Evolutionary conservation across 2,888 invertebrate genomes (phyloP).

Genomic region (Trachelus stipa): DNA sequence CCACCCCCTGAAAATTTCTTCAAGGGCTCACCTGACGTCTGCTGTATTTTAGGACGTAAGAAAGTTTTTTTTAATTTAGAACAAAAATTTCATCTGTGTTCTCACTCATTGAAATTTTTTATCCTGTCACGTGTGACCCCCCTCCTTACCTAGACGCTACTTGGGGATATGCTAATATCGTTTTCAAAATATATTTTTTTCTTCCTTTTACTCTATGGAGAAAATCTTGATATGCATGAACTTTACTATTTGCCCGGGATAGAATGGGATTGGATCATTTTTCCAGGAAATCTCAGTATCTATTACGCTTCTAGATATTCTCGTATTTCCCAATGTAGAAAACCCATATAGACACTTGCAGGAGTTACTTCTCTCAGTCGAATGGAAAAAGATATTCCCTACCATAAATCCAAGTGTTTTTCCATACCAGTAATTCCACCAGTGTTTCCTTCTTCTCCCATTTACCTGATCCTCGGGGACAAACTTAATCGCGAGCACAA

Average conservation of each 20-base stretch:
- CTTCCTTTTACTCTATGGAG: neutral
- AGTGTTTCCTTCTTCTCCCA: neutral
- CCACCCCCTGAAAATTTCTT: neutral
- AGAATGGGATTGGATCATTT: neutral
- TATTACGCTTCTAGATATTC: neutral
- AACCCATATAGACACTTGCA: neutral
- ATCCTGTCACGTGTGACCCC: neutral
- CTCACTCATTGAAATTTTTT: neutral
- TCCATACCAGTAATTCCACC: neutral
- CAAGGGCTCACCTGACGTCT: neutral
- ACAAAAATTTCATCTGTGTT: constrained; percentile 10
- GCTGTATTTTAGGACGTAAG: neutral
- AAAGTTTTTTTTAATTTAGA: neutral
- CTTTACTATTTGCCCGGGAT: neutral
- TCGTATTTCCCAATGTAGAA: neutral
- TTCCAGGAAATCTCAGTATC: neutral
- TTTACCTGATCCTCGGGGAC: neutral
- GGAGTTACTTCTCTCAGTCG: neutral
- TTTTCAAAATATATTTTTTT: neutral
- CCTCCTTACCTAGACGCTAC: neutral
- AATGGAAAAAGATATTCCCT: neutral
- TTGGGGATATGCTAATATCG: neutral
- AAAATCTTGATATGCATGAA: neutral
- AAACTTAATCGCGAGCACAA: neutral
- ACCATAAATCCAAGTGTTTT: neutral